These are phyloP conservation scores for Lucilia cuprina DNA, from an alignment of 1,140 invertebrate species.

Conservation along the genomic window DNA sequence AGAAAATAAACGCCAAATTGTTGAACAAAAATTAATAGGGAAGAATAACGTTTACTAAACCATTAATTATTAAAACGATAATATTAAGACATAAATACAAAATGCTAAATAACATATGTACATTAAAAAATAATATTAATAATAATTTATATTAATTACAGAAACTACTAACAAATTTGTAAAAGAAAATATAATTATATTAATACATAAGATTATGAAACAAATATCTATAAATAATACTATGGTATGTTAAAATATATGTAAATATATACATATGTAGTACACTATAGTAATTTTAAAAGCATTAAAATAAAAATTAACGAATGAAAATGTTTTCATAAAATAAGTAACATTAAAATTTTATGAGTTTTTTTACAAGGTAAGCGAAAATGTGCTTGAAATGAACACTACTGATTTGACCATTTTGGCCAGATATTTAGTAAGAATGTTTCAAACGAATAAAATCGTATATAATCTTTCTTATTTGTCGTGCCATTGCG, in stretches of 20 bases:
- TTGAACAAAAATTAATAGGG: constrained; percentile 1
- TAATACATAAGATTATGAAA: neutral
- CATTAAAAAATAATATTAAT: neutral
- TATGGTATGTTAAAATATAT: neutral
- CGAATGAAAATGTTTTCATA: neutral
- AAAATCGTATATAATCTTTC: neutral
- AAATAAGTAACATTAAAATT: neutral
- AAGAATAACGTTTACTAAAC: constrained; percentile 10
- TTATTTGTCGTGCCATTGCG: neutral
- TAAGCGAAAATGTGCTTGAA: constrained; percentile 33
- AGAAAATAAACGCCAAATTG: neutral
- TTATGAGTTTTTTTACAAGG: neutral
- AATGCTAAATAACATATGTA: neutral
- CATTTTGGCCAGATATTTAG: neutral
- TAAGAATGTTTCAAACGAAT: neutral
- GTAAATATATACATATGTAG: constrained; percentile 8
- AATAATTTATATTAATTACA: neutral
- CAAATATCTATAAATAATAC: neutral
- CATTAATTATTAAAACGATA: neutral
- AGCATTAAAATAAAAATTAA: constrained; percentile 15
- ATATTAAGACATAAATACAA: neutral
- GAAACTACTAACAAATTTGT: neutral
- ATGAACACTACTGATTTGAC: neutral
- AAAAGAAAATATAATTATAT: neutral
- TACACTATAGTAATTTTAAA: constrained; percentile 23